Conservation (phyloP, 2,113 vertebrate genomes). For the Dendropsophus ebraccatus region DNA sequence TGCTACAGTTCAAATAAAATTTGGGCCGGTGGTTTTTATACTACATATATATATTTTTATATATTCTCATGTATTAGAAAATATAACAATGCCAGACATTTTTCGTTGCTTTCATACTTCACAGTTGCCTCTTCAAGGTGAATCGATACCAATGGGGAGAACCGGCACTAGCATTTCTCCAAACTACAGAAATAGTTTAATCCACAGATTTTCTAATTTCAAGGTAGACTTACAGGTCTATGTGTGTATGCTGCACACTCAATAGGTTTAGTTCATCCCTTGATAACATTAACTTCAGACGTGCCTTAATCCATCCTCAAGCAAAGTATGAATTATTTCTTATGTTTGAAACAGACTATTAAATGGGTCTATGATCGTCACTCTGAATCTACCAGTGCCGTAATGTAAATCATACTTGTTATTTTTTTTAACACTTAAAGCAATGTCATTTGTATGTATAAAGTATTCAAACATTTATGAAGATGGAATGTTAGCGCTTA, state of each 20-base stretch:
- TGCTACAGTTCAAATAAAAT: no score
- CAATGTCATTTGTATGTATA: not conserved
- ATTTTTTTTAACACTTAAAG: constrained; percentile 41
- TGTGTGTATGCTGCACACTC: constrained; percentile 38
- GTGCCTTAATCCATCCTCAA: constrained; percentile 45
- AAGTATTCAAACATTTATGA: not conserved
- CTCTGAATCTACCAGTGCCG: not conserved
- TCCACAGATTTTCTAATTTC: constrained; percentile 37
- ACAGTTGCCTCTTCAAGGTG: no score
- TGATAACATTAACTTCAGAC: constrained; percentile 36
- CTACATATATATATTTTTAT: no score
- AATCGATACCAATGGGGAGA: no score
- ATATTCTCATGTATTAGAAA: no score
- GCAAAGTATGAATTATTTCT: constrained; percentile 47
- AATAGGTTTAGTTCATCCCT: constrained; percentile 47
- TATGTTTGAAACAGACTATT: constrained; percentile 34
- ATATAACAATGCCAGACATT: no score
- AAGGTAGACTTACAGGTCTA: constrained; percentile 31
- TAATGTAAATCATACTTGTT: constrained; percentile 12
- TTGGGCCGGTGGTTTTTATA: no score
- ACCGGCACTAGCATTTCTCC: not conserved
- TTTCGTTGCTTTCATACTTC: no score
- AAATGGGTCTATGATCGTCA: constrained; percentile 44
- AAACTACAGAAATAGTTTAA: constrained; percentile 18
- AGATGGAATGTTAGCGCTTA: not conserved